A percentile compares a stretch with the other conserved stretches of the same genome.
Evolutionary conservation across 2,797 vertebrate species (phyloP).

Genomic region (Gadopsis bispinosus): DNA sequence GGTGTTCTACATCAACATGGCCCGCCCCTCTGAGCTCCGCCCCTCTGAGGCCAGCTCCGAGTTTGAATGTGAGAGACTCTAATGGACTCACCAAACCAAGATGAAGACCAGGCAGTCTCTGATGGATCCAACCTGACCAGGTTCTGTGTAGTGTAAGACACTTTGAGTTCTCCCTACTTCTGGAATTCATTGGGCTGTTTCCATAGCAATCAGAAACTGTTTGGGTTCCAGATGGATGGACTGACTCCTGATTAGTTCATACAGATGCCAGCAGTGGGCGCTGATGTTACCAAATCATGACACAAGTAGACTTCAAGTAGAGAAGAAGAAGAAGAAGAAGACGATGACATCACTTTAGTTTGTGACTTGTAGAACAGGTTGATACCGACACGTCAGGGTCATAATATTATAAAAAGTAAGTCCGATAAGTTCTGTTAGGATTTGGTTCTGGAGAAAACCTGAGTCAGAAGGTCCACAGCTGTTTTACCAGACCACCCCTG

Average conservation of each 20-base stretch:
- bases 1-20: constrained; percentile 67
- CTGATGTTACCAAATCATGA: neutral
- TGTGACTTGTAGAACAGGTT: neutral
- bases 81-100: constrained; percentile 27
- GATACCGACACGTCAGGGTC: too few species aligned
- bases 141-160: too few species aligned
- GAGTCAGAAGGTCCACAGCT: too few species aligned
- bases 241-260: neutral
- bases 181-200: too few species aligned
- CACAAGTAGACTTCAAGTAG: neutral
- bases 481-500: too few species aligned
- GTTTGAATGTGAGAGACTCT: constrained; percentile 85
- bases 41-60: constrained; percentile 70
- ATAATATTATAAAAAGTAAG: too few species aligned
- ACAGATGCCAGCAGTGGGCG: neutral
- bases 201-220: too few species aligned
- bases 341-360: neutral
- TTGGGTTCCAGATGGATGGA: neutral
- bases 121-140: neutral
- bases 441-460: too few species aligned
- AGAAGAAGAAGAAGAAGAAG: neutral
- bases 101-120: neutral
- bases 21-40: constrained; percentile 66
- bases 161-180: too few species aligned
- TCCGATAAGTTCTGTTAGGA: too few species aligned